Conservation (phyloP, 2,888 invertebrate genomes). For the Zaprionus lineosus region DNA sequence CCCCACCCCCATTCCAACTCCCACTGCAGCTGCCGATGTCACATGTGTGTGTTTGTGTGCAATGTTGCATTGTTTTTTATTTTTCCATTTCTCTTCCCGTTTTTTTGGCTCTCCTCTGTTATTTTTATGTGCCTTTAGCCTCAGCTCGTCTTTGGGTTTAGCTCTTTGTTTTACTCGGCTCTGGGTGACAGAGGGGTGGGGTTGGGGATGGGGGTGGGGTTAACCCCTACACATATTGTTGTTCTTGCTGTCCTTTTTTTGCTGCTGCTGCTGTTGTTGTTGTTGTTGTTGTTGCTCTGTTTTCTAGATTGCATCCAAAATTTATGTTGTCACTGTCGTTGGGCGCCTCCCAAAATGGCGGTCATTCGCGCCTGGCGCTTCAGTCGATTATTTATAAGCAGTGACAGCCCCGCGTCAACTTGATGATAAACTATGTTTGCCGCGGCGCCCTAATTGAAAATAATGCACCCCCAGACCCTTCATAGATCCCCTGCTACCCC, state of each 20-base stretch:
- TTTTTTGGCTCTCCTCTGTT: slow-evolving; percentile 45
- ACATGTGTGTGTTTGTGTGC: slow-evolving; percentile 40
- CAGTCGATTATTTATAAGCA: slow-evolving; percentile 78
- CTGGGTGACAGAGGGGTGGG: no score
- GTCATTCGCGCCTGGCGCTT: slow-evolving; percentile 55
- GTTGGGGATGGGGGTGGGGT: neutral
- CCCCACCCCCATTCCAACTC: no score
- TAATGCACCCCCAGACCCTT: slow-evolving; percentile 49
- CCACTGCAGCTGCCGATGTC: slow-evolving; percentile 35
- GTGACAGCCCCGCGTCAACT: slow-evolving; percentile 77
- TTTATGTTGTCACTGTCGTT: slow-evolving; percentile 76
- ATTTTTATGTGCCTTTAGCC: slow-evolving; percentile 67
- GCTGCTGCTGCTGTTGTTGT: slow-evolving; percentile 8
- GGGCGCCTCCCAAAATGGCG: slow-evolving; percentile 63
- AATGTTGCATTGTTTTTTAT: slow-evolving; percentile 43
- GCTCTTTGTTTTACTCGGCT: slow-evolving; percentile 43
- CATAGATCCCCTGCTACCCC: neutral
- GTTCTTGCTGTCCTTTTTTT: no score
- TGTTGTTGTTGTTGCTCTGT: slow-evolving; percentile 21
- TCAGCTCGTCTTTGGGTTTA: slow-evolving; percentile 32
- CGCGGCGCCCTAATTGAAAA: slow-evolving; percentile 75
- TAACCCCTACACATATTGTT: slow-evolving; percentile 5
- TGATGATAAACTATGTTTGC: slow-evolving; percentile 79
- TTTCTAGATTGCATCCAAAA: slow-evolving; percentile 78
- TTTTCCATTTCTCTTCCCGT: slow-evolving; percentile 3